These are phyloP conservation scores for Frankliniella fusca DNA, from an alignment of 2,888 invertebrate species.

Conservation along the genomic window DNA sequence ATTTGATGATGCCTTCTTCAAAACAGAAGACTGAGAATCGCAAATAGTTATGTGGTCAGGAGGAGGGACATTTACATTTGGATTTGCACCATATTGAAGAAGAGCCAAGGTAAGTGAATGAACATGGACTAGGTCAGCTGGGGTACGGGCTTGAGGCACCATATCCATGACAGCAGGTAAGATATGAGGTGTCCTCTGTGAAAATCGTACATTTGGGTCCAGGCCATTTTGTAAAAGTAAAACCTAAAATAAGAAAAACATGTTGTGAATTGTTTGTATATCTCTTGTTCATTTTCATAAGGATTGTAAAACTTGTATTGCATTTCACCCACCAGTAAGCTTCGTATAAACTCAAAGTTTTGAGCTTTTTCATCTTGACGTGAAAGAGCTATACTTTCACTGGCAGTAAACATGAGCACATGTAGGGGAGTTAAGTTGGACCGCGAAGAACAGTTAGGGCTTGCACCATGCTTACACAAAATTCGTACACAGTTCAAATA, in stretches of 20 bases:
- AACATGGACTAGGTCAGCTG: slow-evolving; percentile 64
- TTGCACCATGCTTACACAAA: slow-evolving; percentile 65
- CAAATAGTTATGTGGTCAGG: slow-evolving; percentile 43
- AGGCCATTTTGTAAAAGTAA: slow-evolving; percentile 63
- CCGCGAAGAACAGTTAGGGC: slow-evolving; percentile 67
- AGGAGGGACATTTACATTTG: slow-evolving; percentile 58
- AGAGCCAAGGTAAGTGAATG: slow-evolving; percentile 65
- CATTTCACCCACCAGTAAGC: slow-evolving; percentile 51
- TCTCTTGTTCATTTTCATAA: too few relatives aligned
- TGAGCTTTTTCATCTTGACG: slow-evolving; percentile 62
- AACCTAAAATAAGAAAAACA: slow-evolving; percentile 39
- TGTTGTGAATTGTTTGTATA: too few relatives aligned
- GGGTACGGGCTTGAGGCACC: slow-evolving; percentile 63
- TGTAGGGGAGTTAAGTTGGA: slow-evolving; percentile 65
- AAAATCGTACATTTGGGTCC: slow-evolving; percentile 59
- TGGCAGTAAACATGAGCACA: slow-evolving; percentile 66
- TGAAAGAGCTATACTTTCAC: slow-evolving; percentile 64
- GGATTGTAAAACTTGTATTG: too few relatives aligned
- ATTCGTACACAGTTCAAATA: slow-evolving; percentile 67
- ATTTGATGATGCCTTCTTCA: slow-evolving; percentile 41
- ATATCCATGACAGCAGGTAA: slow-evolving; percentile 66
- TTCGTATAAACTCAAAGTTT: slow-evolving; percentile 67
- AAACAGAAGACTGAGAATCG: slow-evolving; percentile 42
- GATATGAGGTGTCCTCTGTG: slow-evolving; percentile 62
- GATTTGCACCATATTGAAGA: slow-evolving; percentile 70